Evolutionary conservation across 2,797 vertebrate species (phyloP).

Genomic region (Muraenolepis orangiensis): DNA sequence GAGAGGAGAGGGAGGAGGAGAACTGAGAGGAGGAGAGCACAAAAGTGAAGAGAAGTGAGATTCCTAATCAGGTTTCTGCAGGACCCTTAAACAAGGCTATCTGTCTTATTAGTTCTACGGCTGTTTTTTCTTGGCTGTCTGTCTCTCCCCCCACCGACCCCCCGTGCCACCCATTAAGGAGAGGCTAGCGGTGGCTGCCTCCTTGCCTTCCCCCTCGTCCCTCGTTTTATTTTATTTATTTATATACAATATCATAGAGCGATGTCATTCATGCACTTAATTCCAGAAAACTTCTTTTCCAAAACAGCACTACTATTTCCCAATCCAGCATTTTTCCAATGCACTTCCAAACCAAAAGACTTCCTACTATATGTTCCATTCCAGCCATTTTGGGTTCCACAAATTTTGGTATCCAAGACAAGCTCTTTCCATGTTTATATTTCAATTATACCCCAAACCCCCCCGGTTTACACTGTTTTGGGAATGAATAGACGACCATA

Average conservation of each 20-base stretch:
- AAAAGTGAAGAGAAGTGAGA: not conserved
- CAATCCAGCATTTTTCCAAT: no score
- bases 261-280: no score
- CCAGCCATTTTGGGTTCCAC: conserved; percentile 71
- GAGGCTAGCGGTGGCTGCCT: conserved; percentile 51
- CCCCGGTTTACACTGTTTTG: conserved; percentile 78
- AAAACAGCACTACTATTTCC: no score
- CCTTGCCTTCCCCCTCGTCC: no score
- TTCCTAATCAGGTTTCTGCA: not conserved
- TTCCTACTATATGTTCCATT: no score
- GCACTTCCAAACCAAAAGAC: no score
- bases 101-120: conserved; percentile 34
- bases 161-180: conserved; percentile 67
- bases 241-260: conserved; percentile 75
- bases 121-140: conserved; percentile 44
- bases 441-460: no score
- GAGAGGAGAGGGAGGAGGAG: no score
- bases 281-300: no score
- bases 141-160: conserved; percentile 14
- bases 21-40: no score
- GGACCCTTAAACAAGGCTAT: not conserved
- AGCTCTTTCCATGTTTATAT: conserved; percentile 78
- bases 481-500: conserved; percentile 77
- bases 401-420: conserved; percentile 81
- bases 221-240: no score